Evolutionary conservation across 2,113 vertebrate genomes (phyloP).

Genomic region (Microcebus ravelobensis): DNA sequence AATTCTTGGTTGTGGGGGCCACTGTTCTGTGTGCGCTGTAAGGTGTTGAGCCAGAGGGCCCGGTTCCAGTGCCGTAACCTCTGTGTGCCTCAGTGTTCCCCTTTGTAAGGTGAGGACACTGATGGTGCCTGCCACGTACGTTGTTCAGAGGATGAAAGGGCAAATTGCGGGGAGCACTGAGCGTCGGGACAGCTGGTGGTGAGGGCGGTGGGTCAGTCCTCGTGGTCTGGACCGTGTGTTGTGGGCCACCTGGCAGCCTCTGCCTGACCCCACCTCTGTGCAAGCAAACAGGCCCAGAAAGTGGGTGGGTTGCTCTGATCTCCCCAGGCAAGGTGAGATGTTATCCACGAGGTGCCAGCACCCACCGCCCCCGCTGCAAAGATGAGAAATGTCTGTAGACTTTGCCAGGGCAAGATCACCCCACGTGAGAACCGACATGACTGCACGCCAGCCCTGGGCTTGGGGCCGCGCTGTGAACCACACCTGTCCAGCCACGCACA

Average conservation of each 20-base stretch:
- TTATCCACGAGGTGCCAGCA: neutral
- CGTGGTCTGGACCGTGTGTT: accelerated
- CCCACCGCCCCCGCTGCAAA: neutral
- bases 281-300: accelerated
- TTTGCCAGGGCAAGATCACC: neutral
- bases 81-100: neutral
- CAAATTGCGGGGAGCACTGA: accelerated
- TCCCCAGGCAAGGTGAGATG: accelerated
- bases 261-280: accelerated
- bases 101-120: neutral
- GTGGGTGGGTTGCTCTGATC: neutral
- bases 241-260: neutral
- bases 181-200: accelerated
- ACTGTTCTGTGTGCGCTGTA: too few relatives aligned
- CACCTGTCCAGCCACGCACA: neutral
- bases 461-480: neutral
- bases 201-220: accelerated
- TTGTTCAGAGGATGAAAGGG: neutral
- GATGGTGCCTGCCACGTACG: neutral
- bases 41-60: neutral
- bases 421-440: neutral
- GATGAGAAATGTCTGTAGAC: neutral
- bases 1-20: neutral
- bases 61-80: neutral
- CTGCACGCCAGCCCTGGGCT: neutral